Base-by-base conservation (phyloP, 2,113 vertebrate genomes). In the Neolamprologus sp. region DNA sequence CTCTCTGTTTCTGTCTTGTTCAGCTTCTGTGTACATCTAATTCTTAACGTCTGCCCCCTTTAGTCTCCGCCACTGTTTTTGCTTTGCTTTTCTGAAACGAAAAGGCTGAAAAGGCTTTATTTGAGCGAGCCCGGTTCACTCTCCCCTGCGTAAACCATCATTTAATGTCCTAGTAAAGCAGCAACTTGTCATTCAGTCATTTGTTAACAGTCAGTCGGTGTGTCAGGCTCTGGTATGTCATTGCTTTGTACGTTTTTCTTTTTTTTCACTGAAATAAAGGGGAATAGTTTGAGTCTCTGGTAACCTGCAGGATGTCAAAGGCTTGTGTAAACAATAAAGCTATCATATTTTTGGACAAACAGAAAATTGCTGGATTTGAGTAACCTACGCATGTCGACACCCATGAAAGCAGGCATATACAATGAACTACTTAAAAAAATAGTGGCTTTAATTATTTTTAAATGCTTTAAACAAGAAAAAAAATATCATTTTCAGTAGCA, bases 31-130 rank as follows among this genome's bases (percentile, higher is more conserved):
- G 55, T 86, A 84, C 85, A 85, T 83, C 86, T 85, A 85, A 81
- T 90, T 91, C 85, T 88, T 81, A 82, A 84, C 79, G 88, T 90
- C 85, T 51, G 85, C 45, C 60, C 85, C 54, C 75, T 79, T 85
- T 85, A 81, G 54, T 86, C 83, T 83, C 58, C 33, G 73, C 79
- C 81, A 33, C 78, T 79, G 40, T 83, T 85, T 81, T 54, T 7
- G 35, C 85, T 4, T 45, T 83, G 78, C 14, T 90, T 80, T 82
- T 10, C 7, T 26, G 6, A 16, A 89, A 23, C 55, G 19, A 85
- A 88, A 58, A 58, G 55, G 23, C 23, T 58, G 55, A 82, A 88
- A 85, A 23, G 40, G 17, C 6, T 33, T 9, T 10, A 3, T 88
- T 75, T 85, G 91, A 84, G 84, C 19, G 2, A 21, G 26, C 60